Evolutionary conservation across 2,113 vertebrate species (phyloP), one percentile per base, ranked within the genome.

Genomic region (Phalacrocorax pelagicus): DNA sequence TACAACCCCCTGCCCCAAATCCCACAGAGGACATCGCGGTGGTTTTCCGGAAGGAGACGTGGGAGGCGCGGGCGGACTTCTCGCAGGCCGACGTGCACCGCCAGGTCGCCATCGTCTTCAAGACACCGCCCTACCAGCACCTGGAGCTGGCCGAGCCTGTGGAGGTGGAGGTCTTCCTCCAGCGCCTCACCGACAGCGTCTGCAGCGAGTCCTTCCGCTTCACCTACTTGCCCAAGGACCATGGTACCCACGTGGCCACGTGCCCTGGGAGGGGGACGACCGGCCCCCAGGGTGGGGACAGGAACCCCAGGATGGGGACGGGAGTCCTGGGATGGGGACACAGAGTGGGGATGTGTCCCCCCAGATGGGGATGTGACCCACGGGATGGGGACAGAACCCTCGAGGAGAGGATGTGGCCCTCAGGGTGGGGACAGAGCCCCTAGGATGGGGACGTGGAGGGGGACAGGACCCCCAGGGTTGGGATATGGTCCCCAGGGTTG

Each of bases 91-190:
- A 99, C 0, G 99, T 99, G 32, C 99, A 99, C 93, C 98, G 99
- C 38, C 99, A 99, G 97, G 99, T 99, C 1, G 99, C 99, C 95
- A 99, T 99, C 1, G 99, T 99, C 61, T 99, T 99, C 90, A 99
- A 99, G 96, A 99, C 98, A 0, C 99, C 99, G 0, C 99, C 99
- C 0, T 99, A 99, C 49, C 98, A 98, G 95, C 99, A 99, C 94
- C 98, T 99, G 94, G 98, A 99, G 87, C 97, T 99, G 61, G 57
- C 40, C 0, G 98, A 98, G 42, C 99, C 99, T 1, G 98, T 98
- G 11, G 98, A 98, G 1, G 99, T 99, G 61, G 97, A 94, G 3
- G 98, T 99, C 5, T 96, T 92, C 84, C 97, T 99, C 40, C 98
- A 99, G 19, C 98, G 99, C 13, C 97, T 99, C 40, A 99, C 99